phyloP scores from a whole-genome alignment of 1,140 invertebrate species.

The Drosophila novamexicana region DNA sequence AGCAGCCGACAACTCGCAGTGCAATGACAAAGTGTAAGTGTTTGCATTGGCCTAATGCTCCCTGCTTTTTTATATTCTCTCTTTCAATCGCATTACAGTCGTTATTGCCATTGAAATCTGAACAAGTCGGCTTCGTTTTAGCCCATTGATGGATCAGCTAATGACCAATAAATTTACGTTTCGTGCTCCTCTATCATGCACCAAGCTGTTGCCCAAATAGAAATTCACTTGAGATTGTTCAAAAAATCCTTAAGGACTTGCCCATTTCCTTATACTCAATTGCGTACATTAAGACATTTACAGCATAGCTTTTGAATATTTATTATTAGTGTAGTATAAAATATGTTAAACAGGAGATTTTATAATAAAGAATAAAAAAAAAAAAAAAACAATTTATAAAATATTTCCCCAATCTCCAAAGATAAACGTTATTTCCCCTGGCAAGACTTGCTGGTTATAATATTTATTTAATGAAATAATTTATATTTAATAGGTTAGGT shows the following conservation, averaged over 20 bases:
- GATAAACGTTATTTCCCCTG: too few species aligned
- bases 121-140: slow-evolving; percentile 19
- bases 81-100: background rate
- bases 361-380: too few species aligned
- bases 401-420: too few species aligned
- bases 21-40: slow-evolving; percentile 53
- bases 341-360: too few species aligned
- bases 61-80: slow-evolving; percentile 1
- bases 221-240: slow-evolving; percentile 16
- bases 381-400: too few species aligned
- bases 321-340: too few species aligned
- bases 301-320: too few species aligned
- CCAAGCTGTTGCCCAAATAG: background rate
- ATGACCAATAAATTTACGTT: slow-evolving; percentile 39
- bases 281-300: background rate
- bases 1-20: slow-evolving; percentile 12
- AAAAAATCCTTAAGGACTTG: background rate
- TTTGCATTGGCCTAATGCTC: slow-evolving; percentile 25
- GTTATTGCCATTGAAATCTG: slow-evolving; percentile 7
- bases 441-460: too few species aligned
- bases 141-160: slow-evolving; percentile 22
- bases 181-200: slow-evolving; percentile 1
- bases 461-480: too few species aligned
- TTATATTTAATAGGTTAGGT: too few species aligned
- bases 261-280: background rate